Evolutionary conservation across 1,140 invertebrate genomes (phyloP).

Genomic region (Phymastichus coffea): DNA sequence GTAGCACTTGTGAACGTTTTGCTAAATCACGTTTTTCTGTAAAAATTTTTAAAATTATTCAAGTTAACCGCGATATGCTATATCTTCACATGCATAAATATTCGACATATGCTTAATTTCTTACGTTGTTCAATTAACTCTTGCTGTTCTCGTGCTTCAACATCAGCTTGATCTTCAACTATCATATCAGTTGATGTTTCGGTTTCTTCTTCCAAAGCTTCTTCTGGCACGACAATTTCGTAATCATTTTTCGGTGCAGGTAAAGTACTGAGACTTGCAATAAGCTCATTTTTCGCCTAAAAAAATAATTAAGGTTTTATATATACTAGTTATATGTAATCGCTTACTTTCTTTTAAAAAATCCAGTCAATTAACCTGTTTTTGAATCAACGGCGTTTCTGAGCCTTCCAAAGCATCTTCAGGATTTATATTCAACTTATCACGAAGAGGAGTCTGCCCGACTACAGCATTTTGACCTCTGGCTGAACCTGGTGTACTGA

Average conservation of each 20-base stretch:
- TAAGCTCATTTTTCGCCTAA: slow-evolving; percentile 71
- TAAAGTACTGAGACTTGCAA: slow-evolving; percentile 73
- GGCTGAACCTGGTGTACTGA: slow-evolving; percentile 49
- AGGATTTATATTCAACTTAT: slow-evolving; percentile 94
- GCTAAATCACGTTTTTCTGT: slow-evolving; percentile 67
- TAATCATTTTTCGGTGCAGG: slow-evolving; percentile 95
- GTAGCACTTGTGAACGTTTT: slow-evolving; percentile 84
- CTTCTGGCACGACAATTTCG: slow-evolving; percentile 95
- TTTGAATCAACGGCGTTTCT: slow-evolving; percentile 70
- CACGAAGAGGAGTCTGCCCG: slow-evolving; percentile 73
- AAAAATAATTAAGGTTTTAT: slow-evolving; percentile 21
- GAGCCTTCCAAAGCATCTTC: slow-evolving; percentile 73
- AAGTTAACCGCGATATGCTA: too few relatives aligned
- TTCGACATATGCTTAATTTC: too few relatives aligned
- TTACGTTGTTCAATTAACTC: slow-evolving; percentile 66
- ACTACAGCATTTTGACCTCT: slow-evolving; percentile 50
- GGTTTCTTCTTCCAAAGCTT: slow-evolving; percentile 67
- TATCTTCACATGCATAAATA: too few relatives aligned
- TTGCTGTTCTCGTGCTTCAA: slow-evolving; percentile 71
- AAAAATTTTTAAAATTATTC: too few relatives aligned
- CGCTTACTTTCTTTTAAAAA: too few relatives aligned
- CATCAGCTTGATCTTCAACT: slow-evolving; percentile 86
- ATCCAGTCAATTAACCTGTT: slow-evolving; percentile 55
- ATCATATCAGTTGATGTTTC: slow-evolving; percentile 48
- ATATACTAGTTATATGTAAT: slow-evolving; percentile 2